Percentiles rank a stretch among this genome's conserved stretches.
Conservation (phyloP, 2,888 invertebrate genomes). For the Odontomyia ornata region DNA sequence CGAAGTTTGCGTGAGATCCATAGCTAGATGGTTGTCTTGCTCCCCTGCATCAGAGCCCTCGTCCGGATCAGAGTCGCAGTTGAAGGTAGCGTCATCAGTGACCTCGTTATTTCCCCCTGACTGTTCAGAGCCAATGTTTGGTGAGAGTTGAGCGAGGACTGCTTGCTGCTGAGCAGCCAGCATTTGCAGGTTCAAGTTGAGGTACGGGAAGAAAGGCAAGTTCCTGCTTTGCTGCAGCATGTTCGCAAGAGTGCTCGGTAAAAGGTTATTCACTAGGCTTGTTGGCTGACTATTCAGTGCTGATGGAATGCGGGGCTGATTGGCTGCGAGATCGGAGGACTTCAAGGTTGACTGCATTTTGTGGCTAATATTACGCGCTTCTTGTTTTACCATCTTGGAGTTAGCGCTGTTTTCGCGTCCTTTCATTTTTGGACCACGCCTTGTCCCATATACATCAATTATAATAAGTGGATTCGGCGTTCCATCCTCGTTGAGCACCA, state of each 20-base stretch:
- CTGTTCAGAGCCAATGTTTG: constrained; percentile 57
- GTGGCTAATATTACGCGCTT: constrained; percentile 50
- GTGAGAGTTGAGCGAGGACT: constrained; percentile 61
- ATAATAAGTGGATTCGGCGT: constrained; percentile 87
- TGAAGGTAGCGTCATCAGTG: background rate
- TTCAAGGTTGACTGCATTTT: constrained; percentile 50
- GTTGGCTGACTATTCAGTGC: constrained; percentile 9
- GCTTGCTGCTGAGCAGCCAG: constrained; percentile 63
- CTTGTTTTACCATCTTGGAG: constrained; percentile 44
- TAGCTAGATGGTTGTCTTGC: constrained; percentile 57
- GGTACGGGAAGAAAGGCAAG: constrained; percentile 62
- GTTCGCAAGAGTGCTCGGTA: constrained; percentile 59
- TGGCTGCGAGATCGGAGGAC: constrained; percentile 43
- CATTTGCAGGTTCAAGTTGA: constrained; percentile 64
- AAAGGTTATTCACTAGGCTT: constrained; percentile 52
- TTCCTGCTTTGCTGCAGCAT: constrained; percentile 59
- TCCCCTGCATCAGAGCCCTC: constrained; percentile 50
- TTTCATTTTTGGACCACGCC: constrained; percentile 83
- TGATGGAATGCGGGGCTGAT: constrained; percentile 43
- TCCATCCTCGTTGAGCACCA: constrained; percentile 89
- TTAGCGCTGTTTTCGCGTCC: constrained; percentile 23
- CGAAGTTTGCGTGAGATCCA: constrained; percentile 61
- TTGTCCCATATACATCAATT: constrained; percentile 90
- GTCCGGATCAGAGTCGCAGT: background rate
- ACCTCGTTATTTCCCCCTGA: background rate